Base-by-base conservation (phyloP, 2,888 invertebrate genomes). In the Meliscaeva auricollis region DNA sequence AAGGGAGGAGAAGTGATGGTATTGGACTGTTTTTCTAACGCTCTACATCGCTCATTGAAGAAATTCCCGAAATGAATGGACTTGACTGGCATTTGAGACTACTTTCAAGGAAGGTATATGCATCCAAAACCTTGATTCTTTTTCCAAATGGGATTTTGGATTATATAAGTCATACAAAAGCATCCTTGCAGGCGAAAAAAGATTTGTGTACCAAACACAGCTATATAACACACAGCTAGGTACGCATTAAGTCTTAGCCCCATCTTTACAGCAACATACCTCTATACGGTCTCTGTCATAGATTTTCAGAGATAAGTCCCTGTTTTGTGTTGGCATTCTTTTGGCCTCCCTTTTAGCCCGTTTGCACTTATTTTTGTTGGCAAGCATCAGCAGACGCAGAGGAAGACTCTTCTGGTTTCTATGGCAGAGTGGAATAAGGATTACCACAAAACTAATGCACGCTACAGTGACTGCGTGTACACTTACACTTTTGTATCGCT, bases 381-480 rank as follows among this genome's bases (percentile, higher is more conserved):
- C 50, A 72, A 72, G 66, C 58, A 80, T n/a, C n/a, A n/a, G n/a
- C 17, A 66, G 13, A 78, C 22, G 20, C 44, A 62, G 9, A 60
- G 73, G 56, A 44, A 69, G 68, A 74, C 83, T 78, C 69, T 69
- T 79, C 75, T 84, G 60, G 75, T 80, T 80, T 68, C 80, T 72
- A 80, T 84, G 66, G 70, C 70, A 77, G 26, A 72, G 38, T 50
- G 50, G 20, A 48, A 54, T 54, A 58, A 66, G 80, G 84, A 84
- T 84, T 84, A 84, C 84, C 64, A 72, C 84, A 66, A 70, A 84
- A 84, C 79, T 84, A 84, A 75, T 84, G 84, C 66, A 75, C 58
- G 84, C 66, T 75, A 80, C 80, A 75, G 46, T 75, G 75, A 56
- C 64, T 78, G 78, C 72, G 70, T 73, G 73, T 68, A 66, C 68